Percentiles rank a stretch among this genome's conserved stretches.
Evolutionary conservation across 2,888 invertebrate species (phyloP).

Genomic region (Syrista parreyssii): DNA sequence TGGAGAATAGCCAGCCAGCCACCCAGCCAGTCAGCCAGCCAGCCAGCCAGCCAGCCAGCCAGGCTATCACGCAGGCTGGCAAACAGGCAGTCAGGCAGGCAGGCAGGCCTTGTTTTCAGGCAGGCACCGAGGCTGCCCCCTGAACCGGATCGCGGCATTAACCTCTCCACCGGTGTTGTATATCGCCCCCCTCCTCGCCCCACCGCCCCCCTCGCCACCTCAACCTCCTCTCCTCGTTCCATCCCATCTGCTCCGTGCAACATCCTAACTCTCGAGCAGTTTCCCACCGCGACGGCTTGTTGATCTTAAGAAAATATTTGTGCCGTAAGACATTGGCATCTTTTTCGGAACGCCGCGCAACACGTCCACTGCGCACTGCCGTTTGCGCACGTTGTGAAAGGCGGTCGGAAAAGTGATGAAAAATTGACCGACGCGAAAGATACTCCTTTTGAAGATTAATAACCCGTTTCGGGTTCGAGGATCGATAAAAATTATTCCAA

Average conservation of each 20-base stretch:
- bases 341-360: background rate
- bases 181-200: constrained; percentile 37
- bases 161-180: constrained; percentile 51
- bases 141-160: constrained; percentile 63
- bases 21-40: constrained; percentile 4
- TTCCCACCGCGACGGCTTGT: constrained; percentile 10
- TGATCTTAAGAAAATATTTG: constrained; percentile 11
- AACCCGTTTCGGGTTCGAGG: too few relatives aligned
- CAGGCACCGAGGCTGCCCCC: constrained; percentile 53
- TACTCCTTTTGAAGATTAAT: too few relatives aligned
- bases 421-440: background rate
- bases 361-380: background rate
- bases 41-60: background rate
- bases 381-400: background rate
- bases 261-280: constrained; percentile 24
- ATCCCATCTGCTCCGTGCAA: background rate
- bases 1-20: constrained; percentile 4
- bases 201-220: constrained; percentile 23
- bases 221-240: constrained; percentile 14
- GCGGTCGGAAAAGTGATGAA: background rate
- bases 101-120: constrained; percentile 48
- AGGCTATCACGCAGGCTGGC: constrained; percentile 16
- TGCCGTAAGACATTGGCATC: background rate
- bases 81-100: constrained; percentile 20
- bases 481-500: background rate